Percentiles rank a stretch among this genome's conserved stretches.
These are phyloP conservation scores for Heliconius aoede DNA, from an alignment of 2,888 invertebrate species.

Conservation along the genomic window DNA sequence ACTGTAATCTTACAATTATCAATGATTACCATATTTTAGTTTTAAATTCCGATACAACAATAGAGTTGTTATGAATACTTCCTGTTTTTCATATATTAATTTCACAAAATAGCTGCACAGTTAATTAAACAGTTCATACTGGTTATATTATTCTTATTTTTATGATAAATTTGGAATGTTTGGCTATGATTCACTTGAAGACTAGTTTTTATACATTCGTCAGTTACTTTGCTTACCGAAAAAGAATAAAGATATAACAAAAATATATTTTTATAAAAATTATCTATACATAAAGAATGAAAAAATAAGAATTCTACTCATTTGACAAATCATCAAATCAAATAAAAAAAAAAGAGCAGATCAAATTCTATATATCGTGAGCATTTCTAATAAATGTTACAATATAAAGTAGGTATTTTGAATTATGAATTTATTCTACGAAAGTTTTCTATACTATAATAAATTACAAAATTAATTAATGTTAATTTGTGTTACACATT, in stretches of 20 bases:
- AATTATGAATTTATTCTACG: conserved; percentile 15
- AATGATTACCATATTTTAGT: background rate
- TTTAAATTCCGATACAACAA: background rate
- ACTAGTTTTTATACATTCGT: background rate
- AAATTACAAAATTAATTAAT: conserved; percentile 12
- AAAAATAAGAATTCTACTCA: no score
- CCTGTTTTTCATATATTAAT: background rate
- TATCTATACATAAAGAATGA: background rate
- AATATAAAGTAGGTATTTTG: conserved; percentile 1
- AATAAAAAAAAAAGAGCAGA: background rate
- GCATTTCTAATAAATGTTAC: background rate
- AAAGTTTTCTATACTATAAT: conserved; percentile 9
- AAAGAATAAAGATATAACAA: background rate
- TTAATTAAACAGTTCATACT: background rate
- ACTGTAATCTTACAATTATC: background rate
- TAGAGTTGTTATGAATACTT: background rate
- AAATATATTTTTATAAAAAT: background rate
- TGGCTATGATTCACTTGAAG: background rate
- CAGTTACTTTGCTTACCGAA: background rate
- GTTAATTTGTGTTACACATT: background rate
- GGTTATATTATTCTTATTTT: background rate
- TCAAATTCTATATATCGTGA: background rate
- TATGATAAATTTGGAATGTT: conserved; percentile 8
- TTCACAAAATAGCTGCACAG: background rate
- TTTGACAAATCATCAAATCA: background rate